phyloP scores from a whole-genome alignment of 2,113 vertebrate genomes.

The Struthidea cinerea region DNA sequence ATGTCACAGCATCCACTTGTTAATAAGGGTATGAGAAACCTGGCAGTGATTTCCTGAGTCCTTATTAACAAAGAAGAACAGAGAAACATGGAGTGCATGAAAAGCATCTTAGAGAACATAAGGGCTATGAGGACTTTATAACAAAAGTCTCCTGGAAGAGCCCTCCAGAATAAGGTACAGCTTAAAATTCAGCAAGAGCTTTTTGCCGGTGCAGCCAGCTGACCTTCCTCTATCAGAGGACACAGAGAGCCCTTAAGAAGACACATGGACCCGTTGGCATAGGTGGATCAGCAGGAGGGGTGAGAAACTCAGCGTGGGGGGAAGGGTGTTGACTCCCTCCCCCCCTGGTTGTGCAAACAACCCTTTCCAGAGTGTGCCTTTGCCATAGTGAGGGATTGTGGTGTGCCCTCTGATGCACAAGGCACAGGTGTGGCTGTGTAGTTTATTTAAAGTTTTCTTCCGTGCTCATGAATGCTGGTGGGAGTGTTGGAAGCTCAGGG shows the following conservation, averaged over 20 bases:
- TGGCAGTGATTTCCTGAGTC: not conserved
- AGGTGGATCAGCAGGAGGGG: not conserved
- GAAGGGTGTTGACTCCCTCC: not conserved
- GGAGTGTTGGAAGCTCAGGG: not conserved
- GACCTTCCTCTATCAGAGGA: not conserved
- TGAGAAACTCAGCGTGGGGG: accelerated
- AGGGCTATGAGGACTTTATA: not conserved
- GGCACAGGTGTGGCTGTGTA: not conserved
- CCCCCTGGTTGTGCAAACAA: not conserved
- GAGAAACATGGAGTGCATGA: not conserved
- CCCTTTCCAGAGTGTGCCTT: not conserved
- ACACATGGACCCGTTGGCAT: accelerated
- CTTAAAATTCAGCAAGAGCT: not conserved
- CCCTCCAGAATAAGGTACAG: not conserved
- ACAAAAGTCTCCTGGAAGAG: not conserved
- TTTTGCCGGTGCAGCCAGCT: not conserved
- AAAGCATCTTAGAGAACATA: not conserved
- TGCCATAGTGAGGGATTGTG: not conserved
- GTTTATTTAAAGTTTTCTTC: not conserved
- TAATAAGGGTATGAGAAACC: not conserved
- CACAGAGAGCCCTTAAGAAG: not conserved
- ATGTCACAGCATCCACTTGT: not conserved
- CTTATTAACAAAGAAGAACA: not conserved
- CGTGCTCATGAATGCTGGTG: accelerated
- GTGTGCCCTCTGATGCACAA: not conserved